Evolutionary conservation across 2,888 invertebrate genomes (phyloP), one percentile per base, ranked within the genome.

Genomic region (Tubiluchus corallicola): DNA sequence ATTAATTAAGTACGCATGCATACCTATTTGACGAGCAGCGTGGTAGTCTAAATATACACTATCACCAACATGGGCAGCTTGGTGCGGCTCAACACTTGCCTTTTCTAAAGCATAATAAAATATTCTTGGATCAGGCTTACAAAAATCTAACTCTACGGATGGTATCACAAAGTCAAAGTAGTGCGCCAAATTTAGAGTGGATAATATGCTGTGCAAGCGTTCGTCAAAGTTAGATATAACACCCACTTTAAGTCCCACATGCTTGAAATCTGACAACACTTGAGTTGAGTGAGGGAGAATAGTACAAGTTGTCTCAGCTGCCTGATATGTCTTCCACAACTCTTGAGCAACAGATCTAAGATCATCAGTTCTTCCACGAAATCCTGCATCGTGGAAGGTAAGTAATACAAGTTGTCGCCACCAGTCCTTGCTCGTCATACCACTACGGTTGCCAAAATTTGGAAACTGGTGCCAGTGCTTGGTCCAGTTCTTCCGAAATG

Each of bases 221-320:
- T 58, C 54, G 42, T 61, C 61, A 50, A 56, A 59, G 46, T 61
- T 61, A n/a, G 61, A 61, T 18, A 61, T 51, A 9, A 56, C 55
- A 1, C 57, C 61, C 3, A 59, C 16, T 18, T 29, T 42, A 3
- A 3, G 15, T 19, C 63, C 66, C 4, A 84, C 61, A 48, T 71
- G 69, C 18, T 73, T 64, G 1, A 85, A 65, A n/a, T 83, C 63
- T n/a, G 29, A 29, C 9, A 29, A n/a, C 9, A 29, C 29, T 9
- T n/a, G 29, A n/a, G 9, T n/a, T 9, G 29, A 29, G n/a, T 29
- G 9, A 9, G 29, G 29, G 9, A 29, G 72, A 20, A 73, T 67
- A 29, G 54, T 74, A 68, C 85, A 87, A 90, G 56, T 78, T 79
- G 45, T n/a, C 9, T 72, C 70, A 1, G 71, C 65, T 0, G 79